These are phyloP conservation scores for Mimumesa dahlbomi DNA, from an alignment of 2,888 invertebrate species.

Conservation along the genomic window DNA sequence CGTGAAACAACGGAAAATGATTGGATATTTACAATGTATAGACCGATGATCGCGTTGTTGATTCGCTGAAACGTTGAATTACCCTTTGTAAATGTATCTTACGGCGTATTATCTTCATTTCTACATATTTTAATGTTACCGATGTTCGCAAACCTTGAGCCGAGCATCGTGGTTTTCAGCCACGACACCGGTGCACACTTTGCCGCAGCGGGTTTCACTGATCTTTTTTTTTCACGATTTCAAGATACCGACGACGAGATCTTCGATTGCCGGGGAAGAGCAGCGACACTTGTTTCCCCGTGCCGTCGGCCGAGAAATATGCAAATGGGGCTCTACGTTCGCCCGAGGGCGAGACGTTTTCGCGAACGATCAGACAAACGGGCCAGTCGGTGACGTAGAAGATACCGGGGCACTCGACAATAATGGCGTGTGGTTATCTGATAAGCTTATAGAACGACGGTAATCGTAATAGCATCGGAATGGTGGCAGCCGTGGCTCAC, in stretches of 20 bases:
- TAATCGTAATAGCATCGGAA: constrained; percentile 79
- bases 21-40: no score
- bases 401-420: constrained; percentile 62
- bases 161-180: constrained; percentile 1
- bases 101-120: no score
- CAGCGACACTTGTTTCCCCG: constrained; percentile 70
- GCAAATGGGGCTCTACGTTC: constrained; percentile 41
- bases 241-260: constrained; percentile 58
- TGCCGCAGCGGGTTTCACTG: constrained; percentile 40
- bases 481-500: constrained; percentile 65
- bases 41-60: no score
- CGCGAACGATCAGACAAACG: constrained; percentile 74
- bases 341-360: constrained; percentile 29
- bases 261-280: constrained; percentile 47
- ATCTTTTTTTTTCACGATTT: constrained; percentile 57
- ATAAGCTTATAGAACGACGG: constrained; percentile 76
- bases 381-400: constrained; percentile 73
- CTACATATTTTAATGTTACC: no score
- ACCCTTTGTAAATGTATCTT: no score
- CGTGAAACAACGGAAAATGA: no score
- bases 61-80: no score
- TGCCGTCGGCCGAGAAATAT: constrained; percentile 68
- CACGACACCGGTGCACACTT: constrained; percentile 4
- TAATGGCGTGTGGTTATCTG: constrained; percentile 75
- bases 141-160: no score